phyloP scores from a whole-genome alignment of 2,888 invertebrate genomes.

The Sialis lutaria region DNA sequence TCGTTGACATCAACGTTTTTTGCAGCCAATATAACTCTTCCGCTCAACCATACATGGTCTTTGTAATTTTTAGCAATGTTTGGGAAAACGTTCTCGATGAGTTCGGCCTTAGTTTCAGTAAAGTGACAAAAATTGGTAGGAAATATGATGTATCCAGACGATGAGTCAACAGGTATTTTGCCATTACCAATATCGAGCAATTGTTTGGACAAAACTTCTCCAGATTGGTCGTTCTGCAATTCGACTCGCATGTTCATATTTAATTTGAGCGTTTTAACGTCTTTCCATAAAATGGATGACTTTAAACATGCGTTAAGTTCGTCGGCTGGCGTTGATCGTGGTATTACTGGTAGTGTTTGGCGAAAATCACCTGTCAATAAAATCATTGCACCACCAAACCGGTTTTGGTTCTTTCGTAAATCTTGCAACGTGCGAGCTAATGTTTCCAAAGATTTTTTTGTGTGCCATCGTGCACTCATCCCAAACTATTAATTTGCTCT shows the following conservation, averaged over 20 bases:
- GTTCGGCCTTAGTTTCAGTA: slow-evolving; percentile 12
- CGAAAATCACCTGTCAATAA: slow-evolving; percentile 18
- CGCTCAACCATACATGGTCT: slow-evolving; percentile 14
- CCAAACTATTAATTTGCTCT: slow-evolving; percentile 19
- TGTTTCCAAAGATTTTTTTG: slow-evolving; percentile 18
- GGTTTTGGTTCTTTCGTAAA: slow-evolving; percentile 12
- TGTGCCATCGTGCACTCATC: slow-evolving; percentile 24
- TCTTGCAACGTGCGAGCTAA: slow-evolving; percentile 15
- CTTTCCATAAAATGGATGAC: slow-evolving; percentile 9
- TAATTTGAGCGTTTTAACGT: slow-evolving; percentile 12
- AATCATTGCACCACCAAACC: slow-evolving; percentile 16
- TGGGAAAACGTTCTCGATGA: slow-evolving; percentile 17
- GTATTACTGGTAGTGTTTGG: slow-evolving; percentile 18
- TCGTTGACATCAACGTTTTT: slow-evolving; percentile 10
- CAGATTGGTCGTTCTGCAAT: slow-evolving; percentile 12
- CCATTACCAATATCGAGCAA: slow-evolving; percentile 16
- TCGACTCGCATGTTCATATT: slow-evolving; percentile 14
- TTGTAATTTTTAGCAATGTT: slow-evolving; percentile 14
- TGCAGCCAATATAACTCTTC: slow-evolving; percentile 9
- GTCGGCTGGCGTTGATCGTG: slow-evolving; percentile 16
- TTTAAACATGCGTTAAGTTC: slow-evolving; percentile 19
- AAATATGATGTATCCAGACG: slow-evolving; percentile 15
- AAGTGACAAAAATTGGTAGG: slow-evolving; percentile 15
- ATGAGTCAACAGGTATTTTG: slow-evolving; percentile 13
- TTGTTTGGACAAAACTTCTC: slow-evolving; percentile 13